Conservation (phyloP, 2,888 invertebrate genomes). For the Minunthozetes semirufus region DNA sequence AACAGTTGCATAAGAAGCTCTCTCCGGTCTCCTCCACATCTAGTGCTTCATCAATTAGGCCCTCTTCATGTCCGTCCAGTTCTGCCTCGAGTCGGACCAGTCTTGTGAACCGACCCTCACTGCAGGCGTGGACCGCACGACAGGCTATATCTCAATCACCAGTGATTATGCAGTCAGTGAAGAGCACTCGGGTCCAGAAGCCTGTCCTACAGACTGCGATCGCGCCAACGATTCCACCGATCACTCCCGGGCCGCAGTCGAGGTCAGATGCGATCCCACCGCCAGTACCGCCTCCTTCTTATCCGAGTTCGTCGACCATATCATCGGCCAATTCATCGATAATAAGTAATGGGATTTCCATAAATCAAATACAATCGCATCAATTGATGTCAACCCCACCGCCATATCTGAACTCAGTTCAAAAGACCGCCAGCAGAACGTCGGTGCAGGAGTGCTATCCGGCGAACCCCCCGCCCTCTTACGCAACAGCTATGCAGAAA, state of each 20-base stretch:
- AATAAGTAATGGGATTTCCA: background rate
- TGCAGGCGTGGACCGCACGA: conserved; percentile 74
- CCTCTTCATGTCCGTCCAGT: conserved; percentile 37
- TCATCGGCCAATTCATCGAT: conserved; percentile 45
- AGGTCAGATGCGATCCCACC: conserved; percentile 30
- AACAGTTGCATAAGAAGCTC: conserved; percentile 31
- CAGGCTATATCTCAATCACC: conserved; percentile 85
- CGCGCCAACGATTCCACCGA: conserved; percentile 72
- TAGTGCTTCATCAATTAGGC: conserved; percentile 36
- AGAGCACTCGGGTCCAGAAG: conserved; percentile 87
- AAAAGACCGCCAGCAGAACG: conserved; percentile 40
- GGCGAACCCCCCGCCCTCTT: conserved; percentile 44
- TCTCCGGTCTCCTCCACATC: conserved; percentile 40
- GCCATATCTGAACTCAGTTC: conserved; percentile 42
- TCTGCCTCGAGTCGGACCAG: conserved; percentile 35
- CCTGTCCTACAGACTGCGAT: conserved; percentile 90
- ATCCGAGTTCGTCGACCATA: conserved; percentile 72
- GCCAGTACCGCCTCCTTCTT: conserved; percentile 53
- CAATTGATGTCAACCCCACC: background rate
- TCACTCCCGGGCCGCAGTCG: conserved; percentile 14
- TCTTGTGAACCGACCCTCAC: conserved; percentile 43
- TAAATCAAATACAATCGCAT: too few relatives aligned
- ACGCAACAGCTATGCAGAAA: conserved; percentile 46
- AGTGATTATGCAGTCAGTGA: conserved; percentile 93
- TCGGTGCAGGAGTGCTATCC: conserved; percentile 23